Evolutionary conservation across 1,140 invertebrate genomes (phyloP).

Genomic region (Drosophila nebulosa): DNA sequence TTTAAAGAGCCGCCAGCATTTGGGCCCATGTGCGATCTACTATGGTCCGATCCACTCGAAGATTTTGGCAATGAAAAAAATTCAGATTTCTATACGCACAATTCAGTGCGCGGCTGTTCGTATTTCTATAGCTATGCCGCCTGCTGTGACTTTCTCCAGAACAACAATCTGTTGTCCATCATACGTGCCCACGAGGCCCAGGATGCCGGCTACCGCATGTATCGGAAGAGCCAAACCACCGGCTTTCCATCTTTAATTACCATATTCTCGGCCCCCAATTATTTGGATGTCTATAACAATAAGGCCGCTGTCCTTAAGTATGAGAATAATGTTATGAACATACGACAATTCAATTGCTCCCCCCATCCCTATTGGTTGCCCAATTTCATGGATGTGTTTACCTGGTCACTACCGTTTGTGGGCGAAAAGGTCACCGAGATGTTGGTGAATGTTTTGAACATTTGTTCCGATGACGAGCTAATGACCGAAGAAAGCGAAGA

Average conservation of each 20-base stretch:
- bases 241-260: constrained; percentile 99
- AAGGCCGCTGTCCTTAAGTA: constrained; percentile 99
- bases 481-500: constrained; percentile 98
- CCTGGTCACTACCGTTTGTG: constrained; percentile 99
- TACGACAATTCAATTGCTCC: constrained; percentile 99
- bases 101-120: constrained; percentile 99
- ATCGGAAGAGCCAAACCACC: constrained; percentile 99
- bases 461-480: constrained; percentile 99
- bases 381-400: constrained; percentile 99
- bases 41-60: constrained; percentile 99
- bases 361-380: constrained; percentile 99
- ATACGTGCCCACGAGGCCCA: constrained; percentile 99
- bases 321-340: constrained; percentile 99
- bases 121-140: constrained; percentile 99
- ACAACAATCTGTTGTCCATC: constrained; percentile 99
- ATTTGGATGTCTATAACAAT: constrained; percentile 99
- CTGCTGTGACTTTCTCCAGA: constrained; percentile 99
- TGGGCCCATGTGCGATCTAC: constrained; percentile 99
- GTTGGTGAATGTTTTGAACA: constrained; percentile 99
- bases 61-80: constrained; percentile 99
- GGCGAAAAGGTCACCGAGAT: constrained; percentile 99
- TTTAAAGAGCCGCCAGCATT: constrained; percentile 99
- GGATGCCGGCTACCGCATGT: constrained; percentile 99
- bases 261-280: constrained; percentile 99
- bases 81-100: constrained; percentile 99